Evolutionary conservation across 2,888 invertebrate genomes (phyloP), one percentile per base, ranked within the genome.

Genomic region (Synanthedon tipuliformis): DNA sequence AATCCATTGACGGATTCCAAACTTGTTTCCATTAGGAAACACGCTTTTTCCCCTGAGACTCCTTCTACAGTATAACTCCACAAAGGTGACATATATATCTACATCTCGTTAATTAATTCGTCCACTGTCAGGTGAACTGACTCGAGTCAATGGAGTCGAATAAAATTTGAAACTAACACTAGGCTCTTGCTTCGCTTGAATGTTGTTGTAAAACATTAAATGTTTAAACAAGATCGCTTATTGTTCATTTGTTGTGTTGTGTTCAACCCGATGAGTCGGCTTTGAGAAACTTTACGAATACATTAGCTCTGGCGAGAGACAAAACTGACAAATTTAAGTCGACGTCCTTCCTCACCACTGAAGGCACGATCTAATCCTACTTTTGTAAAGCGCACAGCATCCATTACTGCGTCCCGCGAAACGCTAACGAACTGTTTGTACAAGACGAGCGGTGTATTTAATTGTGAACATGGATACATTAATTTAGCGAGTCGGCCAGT

Each of bases 281-380:
- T 81, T 78, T 78, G 68, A 72, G 71, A 69, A 81, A 81, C 78
- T 82, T 81, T 69, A 65, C 61, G 82, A 81, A 82, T 81, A 82
- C 81, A 82, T 82, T 82, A 82, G 75, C 79, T 73, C 71, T 68
- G 61, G 70, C 67, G 65, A 70, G 68, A 71, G 71, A 72, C 76
- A 71, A 68, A 73, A 74, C 74, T 81, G 81, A 81, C 78, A 78
- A 81, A 81, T 80, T 75, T 63, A 68, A 71, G 67, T 68, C 70
- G 78, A 75, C 76, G 59, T 61, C 62, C 66, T 64, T 58, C 53
- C 54, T 52, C 53, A 55, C 58, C 56, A 53, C 55, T 53, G 41
- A 60, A 56, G 10, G 56, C 56, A 54, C 41, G 41, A 48, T 49
- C 27, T 41, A 40, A 15, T 34, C 45, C 52, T 54, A 53, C 50